Evolutionary conservation across 2,113 vertebrate genomes (phyloP).

Genomic region (Lamprotornis superbus): DNA sequence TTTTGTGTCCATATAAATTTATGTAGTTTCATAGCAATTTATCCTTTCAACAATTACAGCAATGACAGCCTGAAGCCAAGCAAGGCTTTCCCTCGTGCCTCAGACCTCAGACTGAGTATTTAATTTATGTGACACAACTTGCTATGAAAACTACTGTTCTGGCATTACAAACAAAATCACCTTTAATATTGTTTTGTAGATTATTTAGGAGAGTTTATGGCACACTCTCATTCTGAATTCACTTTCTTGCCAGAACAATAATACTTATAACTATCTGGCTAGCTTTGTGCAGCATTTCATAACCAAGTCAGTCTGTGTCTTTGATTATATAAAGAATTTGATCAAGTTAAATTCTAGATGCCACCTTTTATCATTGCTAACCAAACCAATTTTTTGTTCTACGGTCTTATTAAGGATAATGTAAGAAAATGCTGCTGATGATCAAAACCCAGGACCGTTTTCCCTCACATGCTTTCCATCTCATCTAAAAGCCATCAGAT

Average conservation of each 20-base stretch:
- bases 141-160: not conserved
- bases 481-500: not conserved
- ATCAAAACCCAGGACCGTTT: not conserved
- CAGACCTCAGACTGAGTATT: not conserved
- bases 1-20: not conserved
- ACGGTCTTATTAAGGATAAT: not conserved
- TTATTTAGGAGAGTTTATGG: not conserved
- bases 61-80: not conserved
- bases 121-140: not conserved
- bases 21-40: not conserved
- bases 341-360: not conserved
- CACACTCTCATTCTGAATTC: not conserved
- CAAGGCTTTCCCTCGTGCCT: not conserved
- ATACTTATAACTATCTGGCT: not conserved
- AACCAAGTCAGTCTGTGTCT: not conserved
- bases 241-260: not conserved
- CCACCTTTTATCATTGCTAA: not conserved
- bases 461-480: not conserved
- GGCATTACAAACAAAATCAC: not conserved
- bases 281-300: not conserved
- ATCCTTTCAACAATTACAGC: not conserved
- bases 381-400: not conserved
- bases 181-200: not conserved
- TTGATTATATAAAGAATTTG: not conserved
- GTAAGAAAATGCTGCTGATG: not conserved